Evolutionary conservation across 1,140 invertebrate species (phyloP), one percentile per base, ranked within the genome.

Genomic region (Zaprionus inermis): DNA sequence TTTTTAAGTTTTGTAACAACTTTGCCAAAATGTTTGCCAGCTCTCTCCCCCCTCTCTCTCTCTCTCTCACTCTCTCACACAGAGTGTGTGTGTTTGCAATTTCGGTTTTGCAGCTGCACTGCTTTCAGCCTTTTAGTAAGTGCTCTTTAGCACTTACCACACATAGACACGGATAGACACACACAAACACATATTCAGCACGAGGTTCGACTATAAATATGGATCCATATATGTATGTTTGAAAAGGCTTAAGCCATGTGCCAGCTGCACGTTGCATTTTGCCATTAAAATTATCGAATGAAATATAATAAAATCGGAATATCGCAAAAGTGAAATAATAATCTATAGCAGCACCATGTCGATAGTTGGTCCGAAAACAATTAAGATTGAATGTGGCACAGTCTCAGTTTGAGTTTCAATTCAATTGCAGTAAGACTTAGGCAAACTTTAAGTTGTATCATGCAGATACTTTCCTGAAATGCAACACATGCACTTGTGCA

Each of bases 1-100:
- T 74, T 79, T 83, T 79, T 58, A 84, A 84, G 69, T 83, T 60
- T 57, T 65, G 60, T 52, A 57, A 54, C 55, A 70, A 76, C 52
- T 72, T 78, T 78, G 54, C 46, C 49, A 60, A 38, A 67, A 76
- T 72, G 60, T 71, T 75, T 75, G 59, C 72, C 67, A 71, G 36
- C 18, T 28, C 55, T 34, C 4, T 49, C 10, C 18, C 10, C 46
- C 11, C 16, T 22, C 7, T 49, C 16, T 20, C 12, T 54, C 1
- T 54, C 0, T 54, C 10, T n/a, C 0, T 16, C 11, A 3, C 2
- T 36, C 10, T 41, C 36, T 36, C 24, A 3, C 24, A 5, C 24
- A n/a, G 57, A 46, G 34, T 64, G 41, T 54, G 46, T 60, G 65
- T 41, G 18, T 63, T 34, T 38, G 49, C 46, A 64, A 32, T 64